Evolutionary conservation across 2,797 vertebrate genomes (phyloP), one percentile per base, ranked within the genome.

Genomic region (Telmatherina bonti): DNA sequence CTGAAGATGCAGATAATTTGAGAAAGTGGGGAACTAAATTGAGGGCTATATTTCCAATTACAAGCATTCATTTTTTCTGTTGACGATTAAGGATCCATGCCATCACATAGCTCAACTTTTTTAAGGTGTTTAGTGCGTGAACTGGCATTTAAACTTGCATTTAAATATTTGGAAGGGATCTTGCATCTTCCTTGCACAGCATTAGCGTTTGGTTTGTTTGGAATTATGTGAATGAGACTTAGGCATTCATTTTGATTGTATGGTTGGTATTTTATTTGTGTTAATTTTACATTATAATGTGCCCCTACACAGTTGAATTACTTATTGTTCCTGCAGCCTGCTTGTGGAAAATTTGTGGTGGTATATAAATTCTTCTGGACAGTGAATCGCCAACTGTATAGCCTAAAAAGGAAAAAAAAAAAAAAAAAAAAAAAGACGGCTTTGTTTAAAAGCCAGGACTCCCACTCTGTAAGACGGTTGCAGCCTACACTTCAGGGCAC

Each of bases 381-480:
- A 60, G 38, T 29, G 30, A 59, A 49, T 61, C 57, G 57, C 45
- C 66, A 49, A 67, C 35, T 66, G 67, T 56, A 41, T 24, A 35
- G 59, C 67, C 76, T 66, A 43, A 70, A 76, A 79, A 26, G 80
- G 85, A 82, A 78, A 24, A 82, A 87, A 82, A 45, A 55, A n/a
- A 43, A 70, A 76, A 79, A 26, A 80, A 87, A 82, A 78, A 24
- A 82, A 87, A 82, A 45, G 52, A 29, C 49, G 68, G 22, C 79
- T 83, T 84, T 87, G 79, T 87, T 45, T 35, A 16, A 59, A 73
- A 45, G 51, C 16, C 9, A 35, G 11, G 36, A 61, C 47, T 43
- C 59, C 73, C 65, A 77, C 60, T 72, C 58, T 29, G 66, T 22
- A 53, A 54, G 73, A 76, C 76, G 72, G 69, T 74, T 72, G 38